Percentiles rank a stretch among this genome's conserved stretches.
phyloP scores from a whole-genome alignment of 2,888 invertebrate species.

The Pimpla rufipes region DNA sequence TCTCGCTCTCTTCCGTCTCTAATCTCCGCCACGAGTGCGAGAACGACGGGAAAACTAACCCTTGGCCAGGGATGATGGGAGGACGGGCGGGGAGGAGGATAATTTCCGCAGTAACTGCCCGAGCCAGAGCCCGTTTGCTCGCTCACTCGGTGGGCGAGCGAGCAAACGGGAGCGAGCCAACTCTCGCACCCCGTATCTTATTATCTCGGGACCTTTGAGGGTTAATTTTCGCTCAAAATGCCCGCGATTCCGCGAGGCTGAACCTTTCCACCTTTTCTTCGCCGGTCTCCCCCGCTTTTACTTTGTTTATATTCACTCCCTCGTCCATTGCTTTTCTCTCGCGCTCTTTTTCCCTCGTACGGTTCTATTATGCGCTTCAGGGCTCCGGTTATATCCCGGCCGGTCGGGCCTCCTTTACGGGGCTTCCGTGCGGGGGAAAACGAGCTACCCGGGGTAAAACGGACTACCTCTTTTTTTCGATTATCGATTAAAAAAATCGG shows the following conservation, averaged over 20 bases:
- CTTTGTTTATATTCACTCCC: conserved; percentile 27
- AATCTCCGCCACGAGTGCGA: background rate
- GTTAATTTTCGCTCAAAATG: conserved; percentile 66
- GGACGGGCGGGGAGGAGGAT: conserved; percentile 18
- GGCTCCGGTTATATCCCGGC: conserved; percentile 20
- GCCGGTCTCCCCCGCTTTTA: background rate
- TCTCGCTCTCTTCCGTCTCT: conserved; percentile 2
- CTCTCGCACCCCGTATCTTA: conserved; percentile 59
- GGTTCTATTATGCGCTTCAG: conserved; percentile 7
- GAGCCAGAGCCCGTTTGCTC: background rate
- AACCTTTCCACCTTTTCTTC: conserved; percentile 49
- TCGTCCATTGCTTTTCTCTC: background rate
- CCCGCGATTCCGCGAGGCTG: conserved; percentile 51
- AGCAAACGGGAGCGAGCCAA: conserved; percentile 41
- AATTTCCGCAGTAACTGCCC: conserved; percentile 44
- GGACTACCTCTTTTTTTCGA: no score
- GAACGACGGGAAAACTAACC: background rate
- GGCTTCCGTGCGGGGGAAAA: no score
- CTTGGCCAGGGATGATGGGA: background rate
- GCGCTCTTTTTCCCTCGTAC: background rate
- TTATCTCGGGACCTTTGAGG: conserved; percentile 63
- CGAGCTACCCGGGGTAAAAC: no score
- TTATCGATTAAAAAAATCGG: no score
- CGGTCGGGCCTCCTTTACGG: conserved; percentile 19
- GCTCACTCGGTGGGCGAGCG: conserved; percentile 14